Evolutionary conservation across 2,888 invertebrate genomes (phyloP).

Genomic region (Diarsia mendica): DNA sequence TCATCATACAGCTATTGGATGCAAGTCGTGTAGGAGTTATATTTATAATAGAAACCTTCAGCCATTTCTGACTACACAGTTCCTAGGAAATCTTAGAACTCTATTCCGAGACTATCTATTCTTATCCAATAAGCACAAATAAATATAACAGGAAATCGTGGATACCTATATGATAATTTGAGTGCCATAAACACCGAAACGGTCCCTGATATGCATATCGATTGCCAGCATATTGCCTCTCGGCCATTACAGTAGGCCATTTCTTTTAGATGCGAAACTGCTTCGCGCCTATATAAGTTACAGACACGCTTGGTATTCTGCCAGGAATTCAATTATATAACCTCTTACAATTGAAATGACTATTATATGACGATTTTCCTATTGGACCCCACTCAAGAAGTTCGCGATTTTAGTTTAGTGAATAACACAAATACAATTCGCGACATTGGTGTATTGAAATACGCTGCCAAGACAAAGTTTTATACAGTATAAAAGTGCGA

Average conservation of each 20-base stretch:
- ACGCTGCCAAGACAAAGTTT: not conserved
- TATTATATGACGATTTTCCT: not conserved
- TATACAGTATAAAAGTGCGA: not conserved
- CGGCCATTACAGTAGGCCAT: constrained; percentile 23
- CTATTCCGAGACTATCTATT: not conserved
- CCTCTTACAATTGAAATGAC: not conserved
- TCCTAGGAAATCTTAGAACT: not conserved
- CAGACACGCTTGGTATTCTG: constrained; percentile 32
- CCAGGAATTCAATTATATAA: constrained; percentile 41
- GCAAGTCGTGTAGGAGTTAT: not conserved
- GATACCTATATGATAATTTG: not conserved
- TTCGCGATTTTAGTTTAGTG: not conserved
- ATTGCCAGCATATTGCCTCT: constrained; percentile 26
- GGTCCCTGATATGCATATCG: constrained; percentile 20
- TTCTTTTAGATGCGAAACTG: constrained; percentile 32
- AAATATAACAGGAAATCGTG: not conserved
- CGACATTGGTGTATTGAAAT: not conserved
- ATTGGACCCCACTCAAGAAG: not conserved
- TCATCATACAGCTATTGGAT: not conserved
- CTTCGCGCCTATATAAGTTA: constrained; percentile 34
- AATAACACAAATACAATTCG: not conserved
- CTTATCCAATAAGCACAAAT: not conserved
- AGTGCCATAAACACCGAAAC: constrained; percentile 14
- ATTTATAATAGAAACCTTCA: not conserved
- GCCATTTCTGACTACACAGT: not conserved